Base-by-base conservation (phyloP, 2,797 vertebrate species). In the Liparis tanakae region DNA sequence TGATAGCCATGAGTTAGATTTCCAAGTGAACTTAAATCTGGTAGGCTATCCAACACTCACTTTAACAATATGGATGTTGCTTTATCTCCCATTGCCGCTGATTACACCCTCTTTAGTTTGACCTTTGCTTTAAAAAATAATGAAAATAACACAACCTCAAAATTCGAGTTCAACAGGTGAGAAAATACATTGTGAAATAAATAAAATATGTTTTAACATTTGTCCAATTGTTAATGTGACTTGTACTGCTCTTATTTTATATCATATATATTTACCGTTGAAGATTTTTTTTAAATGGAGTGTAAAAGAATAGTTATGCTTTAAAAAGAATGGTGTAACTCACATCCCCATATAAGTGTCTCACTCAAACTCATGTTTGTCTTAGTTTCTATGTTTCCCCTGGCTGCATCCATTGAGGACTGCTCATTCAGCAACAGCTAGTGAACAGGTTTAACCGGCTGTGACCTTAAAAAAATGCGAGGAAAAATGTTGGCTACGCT, bases 381-480 rank as follows among this genome's bases (percentile, higher is more conserved):
- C 18, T 58, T 36, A 17, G 43, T 48, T 59, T 68, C n/a, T 39
- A 1, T 20, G n/a, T 60, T 41, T 30, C 4, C 12, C 15, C 51
- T 54, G n/a, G n/a, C n/a, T n/a, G 55, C 65, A 86, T 81, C 59
- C 57, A 78, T 10, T 77, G 55, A 79, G 37, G 9, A 25, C 56
- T 15, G 6, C 62, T 82, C 6, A 76, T 82, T 67, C 74, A 58
- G 76, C 84, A 87, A 84, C 51, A 55, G n/a, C 51, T 53, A 62
- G 72, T 82, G 83, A 93, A 93, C 93, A 88, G 93, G 93, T 94
- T 87, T 37, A 82, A 93, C 93, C 90, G 85, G 92, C 78, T 87
- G 10, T 12, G 41, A 41, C 48, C 72, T 85, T 72, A 72, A 10
- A 37, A 58, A 17, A 51, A 18, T 18, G 12, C 10, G 17, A 22